Percentiles rank a stretch among this genome's conserved stretches.
These are phyloP conservation scores for Lasioglossum marginatum DNA, from an alignment of 2,888 invertebrate species.

Conservation along the genomic window DNA sequence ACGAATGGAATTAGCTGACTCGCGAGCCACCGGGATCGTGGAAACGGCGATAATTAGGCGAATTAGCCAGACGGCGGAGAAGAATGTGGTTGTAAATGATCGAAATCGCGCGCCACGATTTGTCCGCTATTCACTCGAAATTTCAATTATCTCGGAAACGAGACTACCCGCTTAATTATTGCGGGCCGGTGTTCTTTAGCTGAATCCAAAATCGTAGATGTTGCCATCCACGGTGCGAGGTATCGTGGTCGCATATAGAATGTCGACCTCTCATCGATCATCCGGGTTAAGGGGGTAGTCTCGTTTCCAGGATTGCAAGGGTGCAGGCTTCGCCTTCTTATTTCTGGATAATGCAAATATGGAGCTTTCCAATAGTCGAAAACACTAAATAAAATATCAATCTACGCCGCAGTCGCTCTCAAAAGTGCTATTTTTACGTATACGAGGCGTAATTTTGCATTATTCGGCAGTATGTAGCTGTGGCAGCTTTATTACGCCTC, in stretches of 20 bases:
- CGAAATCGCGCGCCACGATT: neutral
- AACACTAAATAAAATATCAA: no score
- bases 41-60: slow-evolving; percentile 11
- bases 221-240: neutral
- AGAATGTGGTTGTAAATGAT: slow-evolving; percentile 5
- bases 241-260: neutral
- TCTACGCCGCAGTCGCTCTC: no score
- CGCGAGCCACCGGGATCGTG: neutral
- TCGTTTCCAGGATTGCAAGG: no score
- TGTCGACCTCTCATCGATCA: slow-evolving; percentile 7
- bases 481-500: no score
- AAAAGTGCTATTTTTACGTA: no score
- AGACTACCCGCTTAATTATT: neutral
- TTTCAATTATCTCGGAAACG: neutral
- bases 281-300: neutral
- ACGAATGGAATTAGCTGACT: neutral
- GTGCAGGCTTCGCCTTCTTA: no score
- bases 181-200: neutral
- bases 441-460: no score
- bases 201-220: neutral
- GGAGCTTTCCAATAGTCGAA: no score
- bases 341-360: no score
- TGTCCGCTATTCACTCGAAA: neutral
- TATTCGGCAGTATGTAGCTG: no score
- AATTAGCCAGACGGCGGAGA: neutral